Base-by-base conservation (phyloP, 2,888 invertebrate species). In the Villa cingulata region DNA sequence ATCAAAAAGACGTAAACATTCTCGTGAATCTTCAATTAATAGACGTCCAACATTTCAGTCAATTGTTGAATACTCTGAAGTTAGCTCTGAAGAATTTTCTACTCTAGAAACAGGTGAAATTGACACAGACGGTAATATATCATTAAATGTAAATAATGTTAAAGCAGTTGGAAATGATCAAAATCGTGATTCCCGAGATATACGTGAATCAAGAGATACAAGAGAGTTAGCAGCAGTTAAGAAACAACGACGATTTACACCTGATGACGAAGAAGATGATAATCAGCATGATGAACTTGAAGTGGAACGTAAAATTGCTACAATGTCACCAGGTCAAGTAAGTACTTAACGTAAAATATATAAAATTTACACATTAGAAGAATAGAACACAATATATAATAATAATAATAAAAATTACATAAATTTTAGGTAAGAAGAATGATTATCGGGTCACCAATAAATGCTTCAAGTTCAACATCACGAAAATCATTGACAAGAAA, bases 71-170 rank as follows among this genome's bases (percentile, higher is more conserved):
- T 91, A 91, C 70, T 91, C 90, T 16, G 91, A 91, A 70, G 90
- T 91, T 32, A 89, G 89, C 69, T 90, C 89, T 15, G 89, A 90
- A 68, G 89, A 86, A 62, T 77, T 90, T 51, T 88, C 89, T 32
- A 89, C 84, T 62, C 86, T 88, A 2, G 90, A 91, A 73, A 86
- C 88, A 39, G 90, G 89, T 48, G 90, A 90, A 73, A 86, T 89
- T 57, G 84, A 86, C 64, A 86, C 84, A 61, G 83, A 81, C 62
- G 79, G 77, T 58, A 78, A 77, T 65, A 71, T 71, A 18, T 47
- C 66, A 56, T 12, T 14, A 10, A 27, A 27, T 27, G 27, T 10
- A 27, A 27, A 6, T 9, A 9, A 9, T 9, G 58, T 66, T 54
- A 72, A 71, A 16, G n/a, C 37, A 63, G 52, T 50, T 36, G 15